These are phyloP conservation scores for Mohoua ochrocephala DNA, from an alignment of 2,113 vertebrate genomes.

Conservation along the genomic window DNA sequence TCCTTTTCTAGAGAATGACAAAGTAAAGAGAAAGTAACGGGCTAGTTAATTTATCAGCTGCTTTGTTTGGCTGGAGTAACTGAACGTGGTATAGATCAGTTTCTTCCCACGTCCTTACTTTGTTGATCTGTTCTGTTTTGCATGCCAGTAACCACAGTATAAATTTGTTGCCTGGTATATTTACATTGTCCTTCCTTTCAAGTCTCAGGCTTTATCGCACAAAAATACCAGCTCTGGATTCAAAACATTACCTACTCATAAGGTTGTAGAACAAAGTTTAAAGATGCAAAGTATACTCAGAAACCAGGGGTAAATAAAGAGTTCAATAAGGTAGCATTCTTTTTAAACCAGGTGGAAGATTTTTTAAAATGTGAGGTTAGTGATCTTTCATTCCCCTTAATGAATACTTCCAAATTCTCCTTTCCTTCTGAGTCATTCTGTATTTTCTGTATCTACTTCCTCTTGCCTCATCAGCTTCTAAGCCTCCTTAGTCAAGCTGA, in stretches of 20 bases:
- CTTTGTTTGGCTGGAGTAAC: neutral
- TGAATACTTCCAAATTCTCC: neutral
- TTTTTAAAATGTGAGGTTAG: neutral
- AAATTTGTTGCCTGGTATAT: neutral
- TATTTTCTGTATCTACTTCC: neutral
- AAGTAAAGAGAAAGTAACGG: neutral
- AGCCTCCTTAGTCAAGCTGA: neutral
- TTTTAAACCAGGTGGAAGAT: neutral
- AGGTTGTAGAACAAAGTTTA: neutral
- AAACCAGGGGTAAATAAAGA: neutral
- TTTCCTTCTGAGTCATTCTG: neutral
- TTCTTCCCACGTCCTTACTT: neutral
- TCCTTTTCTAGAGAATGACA: neutral
- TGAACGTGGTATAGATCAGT: neutral
- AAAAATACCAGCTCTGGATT: neutral
- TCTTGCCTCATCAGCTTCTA: neutral
- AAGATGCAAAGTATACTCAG: neutral
- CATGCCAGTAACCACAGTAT: neutral
- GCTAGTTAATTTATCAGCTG: neutral
- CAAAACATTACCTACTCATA: neutral
- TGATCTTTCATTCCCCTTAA: neutral
- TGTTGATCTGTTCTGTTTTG: neutral
- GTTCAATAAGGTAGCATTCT: neutral
- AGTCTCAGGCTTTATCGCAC: neutral
- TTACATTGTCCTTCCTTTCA: neutral